A percentile compares a stretch with the other conserved stretches of the same genome.
These are phyloP conservation scores for Macaria notata DNA, from an alignment of 2,888 invertebrate species.

Conservation along the genomic window DNA sequence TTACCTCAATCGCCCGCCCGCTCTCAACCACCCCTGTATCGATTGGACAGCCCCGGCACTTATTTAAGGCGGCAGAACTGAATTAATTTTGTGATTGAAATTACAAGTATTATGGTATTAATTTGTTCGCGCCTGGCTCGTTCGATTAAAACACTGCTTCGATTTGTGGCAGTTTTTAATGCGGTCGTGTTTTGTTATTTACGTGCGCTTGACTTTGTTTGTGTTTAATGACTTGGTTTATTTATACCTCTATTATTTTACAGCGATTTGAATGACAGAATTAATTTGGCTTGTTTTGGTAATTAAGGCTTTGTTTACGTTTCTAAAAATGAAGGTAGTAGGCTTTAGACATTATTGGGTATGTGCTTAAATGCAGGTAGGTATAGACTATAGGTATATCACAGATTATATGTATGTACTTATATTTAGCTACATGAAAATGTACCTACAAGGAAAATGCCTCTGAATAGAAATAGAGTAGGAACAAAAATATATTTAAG, in stretches of 20 bases:
- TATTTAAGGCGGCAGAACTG: conserved; percentile 75
- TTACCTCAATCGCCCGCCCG: conserved; percentile 72
- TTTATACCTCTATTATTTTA: no score
- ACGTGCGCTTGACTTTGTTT: conserved; percentile 25
- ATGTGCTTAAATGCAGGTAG: no score
- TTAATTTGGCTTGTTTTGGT: no score
- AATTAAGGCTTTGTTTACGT: no score
- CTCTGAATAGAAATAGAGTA: no score
- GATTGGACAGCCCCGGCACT: conserved; percentile 71
- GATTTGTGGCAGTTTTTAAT: conserved; percentile 45
- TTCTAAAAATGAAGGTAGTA: no score
- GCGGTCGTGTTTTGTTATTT: conserved; percentile 35
- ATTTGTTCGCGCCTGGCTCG: conserved; percentile 60
- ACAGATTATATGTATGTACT: no score
- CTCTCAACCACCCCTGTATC: conserved; percentile 66
- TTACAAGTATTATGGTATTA: conserved; percentile 68
- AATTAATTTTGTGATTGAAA: conserved; percentile 81
- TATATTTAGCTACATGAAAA: no score
- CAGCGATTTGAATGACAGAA: neutral
- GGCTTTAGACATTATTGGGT: no score
- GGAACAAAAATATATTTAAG: no score
- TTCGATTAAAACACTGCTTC: conserved; percentile 61
- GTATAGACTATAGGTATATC: no score
- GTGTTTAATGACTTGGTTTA: conserved; percentile 5
- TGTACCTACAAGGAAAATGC: no score